Base-by-base conservation (phyloP, 2,888 invertebrate species). In the Clivina fossor region DNA sequence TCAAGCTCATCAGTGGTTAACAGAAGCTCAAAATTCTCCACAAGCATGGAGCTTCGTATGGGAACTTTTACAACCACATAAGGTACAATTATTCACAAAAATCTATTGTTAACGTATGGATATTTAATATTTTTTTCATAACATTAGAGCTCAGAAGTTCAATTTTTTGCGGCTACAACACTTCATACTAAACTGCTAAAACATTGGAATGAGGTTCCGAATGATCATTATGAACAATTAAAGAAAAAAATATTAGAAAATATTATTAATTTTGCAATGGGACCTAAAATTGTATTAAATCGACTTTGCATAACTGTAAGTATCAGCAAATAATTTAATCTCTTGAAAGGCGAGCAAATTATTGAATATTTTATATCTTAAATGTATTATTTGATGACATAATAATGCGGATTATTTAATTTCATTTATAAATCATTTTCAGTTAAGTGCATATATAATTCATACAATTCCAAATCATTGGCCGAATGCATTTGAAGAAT, bases 1-100 rank as follows among this genome's bases (percentile, higher is more conserved):
- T 8, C 84, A 86, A 63, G 87, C 89, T 58, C 92, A 93, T 69
- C 81, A 86, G 38, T 94, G 92, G 91, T 80, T 96, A 37, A 87
- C 90, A 30, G 80, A 84, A 62, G 90, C 90, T 8, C 94, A 95
- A 73, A 80, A 84, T 61, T 92, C 91, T 18, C 83, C 86, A 1
- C 87, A 91, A 71, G 94, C 95, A 22, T 96, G 96, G 96, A 85
- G 84, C 64, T 93, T 94, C 72, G 86, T 91, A 4, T 95, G 95
- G 94, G 86, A 91, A 60, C 79, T 96, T 20, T 79, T 96, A 63
- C 84, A 86, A 68, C 84, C 87, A 5, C 82, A 83, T 63, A 90
- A 91, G 81, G 93, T 93, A 76, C 65, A 43, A 24, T 48, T 26
- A 20, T 30, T 9, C 11, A n/a, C 28, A 38, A 35, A 37, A n/a